Conservation (phyloP, 92 coral and sea anemone species). For the Porites rus region DNA sequence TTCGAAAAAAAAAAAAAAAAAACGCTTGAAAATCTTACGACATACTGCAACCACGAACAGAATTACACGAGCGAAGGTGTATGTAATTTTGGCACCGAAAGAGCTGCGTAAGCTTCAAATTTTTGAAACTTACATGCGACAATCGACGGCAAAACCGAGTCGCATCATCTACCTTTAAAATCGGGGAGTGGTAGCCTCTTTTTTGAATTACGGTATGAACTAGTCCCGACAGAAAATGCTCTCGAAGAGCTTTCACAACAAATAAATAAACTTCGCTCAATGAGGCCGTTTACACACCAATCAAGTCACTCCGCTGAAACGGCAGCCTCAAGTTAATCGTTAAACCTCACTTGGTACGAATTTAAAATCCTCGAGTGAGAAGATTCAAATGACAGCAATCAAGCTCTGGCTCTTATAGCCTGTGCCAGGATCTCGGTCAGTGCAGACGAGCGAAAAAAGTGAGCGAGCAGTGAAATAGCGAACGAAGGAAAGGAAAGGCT, state of each 20-base stretch:
- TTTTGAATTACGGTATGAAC: neutral
- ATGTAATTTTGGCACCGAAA: neutral
- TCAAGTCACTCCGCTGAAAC: neutral
- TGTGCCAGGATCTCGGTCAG: too few relatives aligned
- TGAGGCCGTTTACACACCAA: neutral
- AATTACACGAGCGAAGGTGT: neutral
- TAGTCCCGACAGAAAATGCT: neutral
- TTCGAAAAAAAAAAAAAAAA: too few relatives aligned
- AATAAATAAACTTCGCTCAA: slow-evolving; percentile 36
- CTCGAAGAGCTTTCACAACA: neutral
- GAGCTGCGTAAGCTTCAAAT: neutral
- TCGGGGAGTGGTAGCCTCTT: neutral
- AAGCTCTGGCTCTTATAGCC: neutral
- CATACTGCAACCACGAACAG: neutral
- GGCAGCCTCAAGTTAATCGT: neutral
- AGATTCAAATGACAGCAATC: neutral
- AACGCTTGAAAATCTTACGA: too few relatives aligned
- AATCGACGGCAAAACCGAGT: neutral
- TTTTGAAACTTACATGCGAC: neutral
- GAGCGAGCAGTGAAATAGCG: too few relatives aligned
- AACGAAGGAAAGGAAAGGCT: too few relatives aligned
- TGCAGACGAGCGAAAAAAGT: too few relatives aligned
- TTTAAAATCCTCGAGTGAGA: neutral
- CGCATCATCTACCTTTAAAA: neutral
- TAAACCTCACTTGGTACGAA: neutral